A percentile compares a stretch with the other conserved stretches of the same genome.
Evolutionary conservation across 2,113 vertebrate genomes (phyloP).

Genomic region (Grus americana): DNA sequence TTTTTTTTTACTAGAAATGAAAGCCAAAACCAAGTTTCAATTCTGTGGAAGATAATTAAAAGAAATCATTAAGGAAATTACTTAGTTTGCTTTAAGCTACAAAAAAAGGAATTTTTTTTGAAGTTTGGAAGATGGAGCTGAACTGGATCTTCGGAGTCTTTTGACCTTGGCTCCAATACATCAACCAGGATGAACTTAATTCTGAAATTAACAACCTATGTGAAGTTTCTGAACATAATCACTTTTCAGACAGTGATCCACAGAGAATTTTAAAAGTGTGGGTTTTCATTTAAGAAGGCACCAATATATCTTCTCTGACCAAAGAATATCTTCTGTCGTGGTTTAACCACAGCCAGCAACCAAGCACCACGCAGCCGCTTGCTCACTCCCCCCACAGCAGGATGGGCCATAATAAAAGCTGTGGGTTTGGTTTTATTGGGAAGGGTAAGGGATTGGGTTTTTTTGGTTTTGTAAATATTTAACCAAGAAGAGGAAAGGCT

Average conservation of each 20-base stretch:
- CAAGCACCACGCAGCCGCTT: too few species aligned
- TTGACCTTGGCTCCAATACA: not conserved
- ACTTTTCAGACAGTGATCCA: not conserved
- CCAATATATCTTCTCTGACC: not conserved
- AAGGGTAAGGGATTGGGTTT: accelerated
- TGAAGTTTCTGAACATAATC: not conserved
- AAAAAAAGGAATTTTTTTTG: accelerated
- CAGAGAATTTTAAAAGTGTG: not conserved
- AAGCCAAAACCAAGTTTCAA: not conserved
- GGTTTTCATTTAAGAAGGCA: not conserved
- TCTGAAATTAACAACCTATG: not conserved
- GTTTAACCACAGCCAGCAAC: too few species aligned
- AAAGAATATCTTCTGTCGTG: not conserved
- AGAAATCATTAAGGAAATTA: not conserved
- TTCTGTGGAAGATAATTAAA: not conserved
- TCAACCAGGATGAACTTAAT: not conserved
- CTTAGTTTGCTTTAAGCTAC: not conserved
- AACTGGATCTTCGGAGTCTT: not conserved
- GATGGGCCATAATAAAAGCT: not conserved
- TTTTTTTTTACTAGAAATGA: not conserved
- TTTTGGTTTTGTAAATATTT: not conserved
- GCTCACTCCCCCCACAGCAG: too few species aligned
- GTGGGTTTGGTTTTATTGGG: not conserved
- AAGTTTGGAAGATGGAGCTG: not conserved
- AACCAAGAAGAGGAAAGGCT: not conserved